phyloP scores from a whole-genome alignment of 2,113 vertebrate species.

The Nymphicus hollandicus region DNA sequence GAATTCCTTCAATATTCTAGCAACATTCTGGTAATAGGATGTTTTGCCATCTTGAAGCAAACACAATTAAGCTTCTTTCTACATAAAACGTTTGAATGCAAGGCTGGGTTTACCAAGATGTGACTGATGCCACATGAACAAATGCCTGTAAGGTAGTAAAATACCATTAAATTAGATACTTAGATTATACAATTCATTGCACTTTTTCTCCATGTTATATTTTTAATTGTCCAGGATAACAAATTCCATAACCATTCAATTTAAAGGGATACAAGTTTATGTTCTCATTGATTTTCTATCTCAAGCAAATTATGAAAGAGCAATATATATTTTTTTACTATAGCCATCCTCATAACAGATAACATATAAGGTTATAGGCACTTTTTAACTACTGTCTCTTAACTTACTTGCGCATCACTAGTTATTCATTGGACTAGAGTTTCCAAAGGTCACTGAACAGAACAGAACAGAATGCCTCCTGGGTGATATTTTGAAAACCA shows the following conservation, averaged over 20 bases:
- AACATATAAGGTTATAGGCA: neutral
- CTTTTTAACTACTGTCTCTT: neutral
- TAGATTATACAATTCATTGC: neutral
- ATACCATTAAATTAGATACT: neutral
- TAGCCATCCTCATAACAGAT: neutral
- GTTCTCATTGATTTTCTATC: neutral
- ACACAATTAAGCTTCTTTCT: neutral
- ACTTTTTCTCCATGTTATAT: neutral
- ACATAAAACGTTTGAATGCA: neutral
- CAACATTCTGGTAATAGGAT: neutral
- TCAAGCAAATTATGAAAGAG: neutral
- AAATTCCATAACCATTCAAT: neutral
- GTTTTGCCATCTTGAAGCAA: neutral
- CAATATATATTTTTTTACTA: neutral
- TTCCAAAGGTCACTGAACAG: conserved; percentile 66
- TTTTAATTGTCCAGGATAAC: conserved; percentile 27
- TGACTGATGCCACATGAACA: neutral
- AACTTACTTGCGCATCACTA: neutral
- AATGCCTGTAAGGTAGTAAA: neutral
- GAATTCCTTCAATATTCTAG: neutral
- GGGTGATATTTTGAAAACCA: conserved; percentile 14
- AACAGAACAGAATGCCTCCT: conserved; percentile 24
- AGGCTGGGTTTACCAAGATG: neutral
- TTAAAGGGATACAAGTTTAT: neutral
- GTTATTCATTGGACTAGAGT: conserved; percentile 25